Evolutionary conservation across 2,797 vertebrate species (phyloP), one percentile per base, ranked within the genome.

Genomic region (Liparis tanakae): DNA sequence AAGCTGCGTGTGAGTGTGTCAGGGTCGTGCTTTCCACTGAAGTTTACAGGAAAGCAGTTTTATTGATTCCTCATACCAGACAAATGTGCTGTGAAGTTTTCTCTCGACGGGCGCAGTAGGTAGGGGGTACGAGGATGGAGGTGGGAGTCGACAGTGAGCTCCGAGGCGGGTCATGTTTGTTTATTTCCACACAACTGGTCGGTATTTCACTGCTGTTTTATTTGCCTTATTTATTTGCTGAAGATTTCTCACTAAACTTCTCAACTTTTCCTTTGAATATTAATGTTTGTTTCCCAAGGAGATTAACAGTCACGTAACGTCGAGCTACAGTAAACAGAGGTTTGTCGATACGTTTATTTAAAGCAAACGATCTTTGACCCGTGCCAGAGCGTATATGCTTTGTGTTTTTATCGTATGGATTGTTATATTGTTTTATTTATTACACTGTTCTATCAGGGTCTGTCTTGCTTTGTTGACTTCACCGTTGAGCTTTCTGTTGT

Each of bases 51-150:
- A 93, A 94, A 93, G 89, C 82, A 79, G 67, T 22, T 83, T 69
- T 89, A 94, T 94, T 89, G 94, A 94, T 94, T 93, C 87, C 80
- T 88, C 65, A 85, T 71, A 68, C 63, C 85, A 85, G 79, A 86
- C 67, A 88, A 92, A 89, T 88, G 71, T 73, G 82, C 74, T 77
- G 81, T 87, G 82, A 91, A 90, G 89, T 89, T 88, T 82, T 90
- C 72, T 81, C 68, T 55, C 46, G 43, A 59, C 39, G 25, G 58
- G 58, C 58, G 20, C 20, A 10, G 58, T 17, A 43, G 22, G 20
- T 39, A 22, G 57, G 37, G 37, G n/a, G n/a, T 14, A 58, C 10
- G 58, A 25, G 37, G 36, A 5, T 13, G 15, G 57, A 59, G 39
- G 58, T 43, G 39, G 58, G 58, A 61, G 39, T 61, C 20, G 20